Evolutionary conservation across 2,113 vertebrate genomes (phyloP).

Genomic region (Rhabdornis inornatus): DNA sequence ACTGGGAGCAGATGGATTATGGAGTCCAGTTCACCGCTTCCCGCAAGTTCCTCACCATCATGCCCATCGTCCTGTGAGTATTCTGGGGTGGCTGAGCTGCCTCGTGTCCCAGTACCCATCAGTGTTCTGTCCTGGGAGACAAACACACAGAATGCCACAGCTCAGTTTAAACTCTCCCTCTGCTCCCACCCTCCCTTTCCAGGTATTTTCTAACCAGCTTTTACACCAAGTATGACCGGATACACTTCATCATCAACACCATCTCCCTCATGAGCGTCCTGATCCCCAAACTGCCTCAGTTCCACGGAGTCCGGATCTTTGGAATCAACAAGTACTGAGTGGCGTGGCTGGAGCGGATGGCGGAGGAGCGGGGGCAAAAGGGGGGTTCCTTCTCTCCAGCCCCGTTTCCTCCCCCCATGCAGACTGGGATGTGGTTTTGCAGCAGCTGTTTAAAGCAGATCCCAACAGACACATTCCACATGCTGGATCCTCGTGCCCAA

Average conservation of each 20-base stretch:
- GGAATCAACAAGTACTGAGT: slow-evolving; percentile 83
- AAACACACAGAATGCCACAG: fast-evolving
- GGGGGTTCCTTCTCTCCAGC: not conserved
- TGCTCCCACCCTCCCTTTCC: not conserved
- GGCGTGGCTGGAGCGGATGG: not conserved
- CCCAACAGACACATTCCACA: slow-evolving; percentile 31
- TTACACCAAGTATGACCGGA: slow-evolving; percentile 81
- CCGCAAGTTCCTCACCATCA: slow-evolving; percentile 97
- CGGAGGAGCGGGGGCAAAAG: not conserved
- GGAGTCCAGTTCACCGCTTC: slow-evolving; percentile 95
- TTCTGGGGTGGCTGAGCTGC: not conserved
- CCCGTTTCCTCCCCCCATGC: not conserved
- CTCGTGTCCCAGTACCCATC: not conserved
- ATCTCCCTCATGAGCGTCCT: slow-evolving; percentile 81
- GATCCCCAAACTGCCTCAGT: slow-evolving; percentile 81
- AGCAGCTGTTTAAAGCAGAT: slow-evolving; percentile 20
- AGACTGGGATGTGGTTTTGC: slow-evolving; percentile 8
- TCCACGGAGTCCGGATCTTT: slow-evolving; percentile 81
- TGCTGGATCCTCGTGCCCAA: slow-evolving; percentile 56
- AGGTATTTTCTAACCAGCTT: slow-evolving; percentile 85
- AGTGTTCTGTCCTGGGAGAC: not conserved
- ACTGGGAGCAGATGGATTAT: slow-evolving; percentile 99
- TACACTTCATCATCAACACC: slow-evolving; percentile 81
- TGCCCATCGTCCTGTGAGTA: slow-evolving; percentile 93
- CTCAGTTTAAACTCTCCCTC: not conserved